phyloP scores from a whole-genome alignment of 2,797 vertebrate species.

The Gymnopithys bicolor region DNA sequence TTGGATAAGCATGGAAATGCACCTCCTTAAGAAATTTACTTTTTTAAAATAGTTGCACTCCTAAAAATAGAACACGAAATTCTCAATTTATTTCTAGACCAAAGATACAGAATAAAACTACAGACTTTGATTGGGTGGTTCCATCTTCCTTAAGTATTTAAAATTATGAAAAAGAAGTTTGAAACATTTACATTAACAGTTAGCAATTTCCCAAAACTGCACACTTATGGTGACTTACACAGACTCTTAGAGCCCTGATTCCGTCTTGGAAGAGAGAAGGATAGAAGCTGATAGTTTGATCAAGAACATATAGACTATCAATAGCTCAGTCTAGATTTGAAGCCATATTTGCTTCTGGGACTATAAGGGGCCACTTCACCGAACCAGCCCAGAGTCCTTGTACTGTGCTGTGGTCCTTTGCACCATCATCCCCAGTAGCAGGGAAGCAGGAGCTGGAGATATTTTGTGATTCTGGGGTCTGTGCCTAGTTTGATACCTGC shows the following conservation, averaged over 20 bases:
- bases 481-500: neutral
- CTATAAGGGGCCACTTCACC: neutral
- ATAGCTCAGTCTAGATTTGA: neutral
- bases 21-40: neutral
- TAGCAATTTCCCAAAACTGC: neutral
- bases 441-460: neutral
- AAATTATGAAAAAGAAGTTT: neutral
- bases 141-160: neutral
- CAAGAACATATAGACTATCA: neutral
- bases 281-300: neutral
- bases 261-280: neutral
- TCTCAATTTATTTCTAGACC: neutral
- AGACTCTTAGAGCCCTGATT: neutral
- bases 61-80: slow-evolving; percentile 8
- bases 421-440: neutral
- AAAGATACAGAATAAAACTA: neutral
- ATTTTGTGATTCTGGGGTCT: neutral
- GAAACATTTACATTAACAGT: neutral
- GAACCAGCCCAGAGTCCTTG: neutral
- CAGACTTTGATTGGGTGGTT: neutral
- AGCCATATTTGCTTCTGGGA: neutral
- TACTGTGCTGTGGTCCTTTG: neutral
- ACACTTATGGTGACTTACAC: neutral
- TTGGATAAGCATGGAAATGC: neutral
- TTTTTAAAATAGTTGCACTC: neutral